A percentile compares a stretch with the other conserved stretches of the same genome.
These are phyloP conservation scores for Eunapius fragilis DNA, from an alignment of 37 sponge, comb jelly and placozoan genomes.

Conservation along the genomic window DNA sequence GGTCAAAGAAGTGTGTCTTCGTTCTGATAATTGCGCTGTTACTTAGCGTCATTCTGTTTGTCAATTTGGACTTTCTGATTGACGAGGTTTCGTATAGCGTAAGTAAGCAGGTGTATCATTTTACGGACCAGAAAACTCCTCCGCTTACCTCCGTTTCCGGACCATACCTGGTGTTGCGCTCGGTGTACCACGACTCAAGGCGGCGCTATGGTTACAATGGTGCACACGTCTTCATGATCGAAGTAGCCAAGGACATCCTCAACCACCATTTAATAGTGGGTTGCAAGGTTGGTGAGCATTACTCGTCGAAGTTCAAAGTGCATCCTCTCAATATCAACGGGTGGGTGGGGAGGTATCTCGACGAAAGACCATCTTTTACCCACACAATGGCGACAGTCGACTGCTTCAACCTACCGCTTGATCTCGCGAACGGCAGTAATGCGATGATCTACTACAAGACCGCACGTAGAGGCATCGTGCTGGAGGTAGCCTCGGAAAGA, in stretches of 20 bases:
- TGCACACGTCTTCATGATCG: constrained; percentile 8
- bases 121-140: no score
- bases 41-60: no score
- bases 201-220: not conserved
- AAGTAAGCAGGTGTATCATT: no score
- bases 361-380: not conserved
- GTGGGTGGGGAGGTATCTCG: not conserved
- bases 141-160: not conserved
- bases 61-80: no score
- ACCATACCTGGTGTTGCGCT: not conserved
- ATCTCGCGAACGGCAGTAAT: not conserved
- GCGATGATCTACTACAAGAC: constrained; percentile 1
- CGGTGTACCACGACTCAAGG: constrained; percentile 11
- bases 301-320: not conserved
- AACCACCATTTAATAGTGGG: not conserved
- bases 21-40: no score
- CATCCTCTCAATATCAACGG: constrained; percentile 11
- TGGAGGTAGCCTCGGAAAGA: constrained; percentile 4
- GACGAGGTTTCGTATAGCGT: no score
- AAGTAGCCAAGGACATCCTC: not conserved
- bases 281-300: not conserved
- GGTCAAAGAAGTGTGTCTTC: no score
- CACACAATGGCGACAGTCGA: constrained; percentile 19
- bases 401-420: constrained; percentile 12
- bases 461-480: not conserved